These are phyloP conservation scores for Neopelma chrysocephalum DNA, from an alignment of 2,797 vertebrate species.

Conservation along the genomic window DNA sequence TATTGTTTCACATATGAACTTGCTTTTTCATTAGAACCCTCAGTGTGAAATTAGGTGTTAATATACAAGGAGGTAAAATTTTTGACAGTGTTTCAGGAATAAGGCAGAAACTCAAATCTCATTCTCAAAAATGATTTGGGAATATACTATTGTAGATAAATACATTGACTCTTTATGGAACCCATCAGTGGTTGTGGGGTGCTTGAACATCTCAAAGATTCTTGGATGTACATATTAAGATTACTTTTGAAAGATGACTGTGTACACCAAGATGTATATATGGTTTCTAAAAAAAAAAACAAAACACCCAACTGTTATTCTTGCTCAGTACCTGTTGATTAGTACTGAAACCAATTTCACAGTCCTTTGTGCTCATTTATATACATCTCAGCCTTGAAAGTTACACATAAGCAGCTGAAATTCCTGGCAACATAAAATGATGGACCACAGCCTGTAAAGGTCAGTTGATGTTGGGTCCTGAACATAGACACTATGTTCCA, in stretches of 20 bases:
- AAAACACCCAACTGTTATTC: background rate
- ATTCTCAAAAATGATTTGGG: background rate
- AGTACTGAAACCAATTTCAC: background rate
- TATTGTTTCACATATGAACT: background rate
- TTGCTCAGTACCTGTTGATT: background rate
- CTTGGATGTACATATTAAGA: background rate
- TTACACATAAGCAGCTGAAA: background rate
- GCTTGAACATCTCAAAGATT: background rate
- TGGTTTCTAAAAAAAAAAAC: background rate
- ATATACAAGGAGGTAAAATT: background rate
- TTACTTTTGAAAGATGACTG: background rate
- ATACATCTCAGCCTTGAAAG: background rate
- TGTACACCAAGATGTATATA: background rate
- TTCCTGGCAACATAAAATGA: background rate
- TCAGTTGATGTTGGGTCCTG: background rate
- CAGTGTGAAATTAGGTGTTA: background rate
- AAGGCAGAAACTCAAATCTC: background rate
- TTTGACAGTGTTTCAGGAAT: background rate
- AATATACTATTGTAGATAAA: background rate
- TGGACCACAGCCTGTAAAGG: background rate
- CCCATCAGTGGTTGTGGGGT: background rate
- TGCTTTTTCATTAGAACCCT: background rate
- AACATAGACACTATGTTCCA: background rate
- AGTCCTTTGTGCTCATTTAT: background rate
- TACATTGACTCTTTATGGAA: background rate